A percentile compares a stretch with the other conserved stretches of the same genome.
These are phyloP conservation scores for Bradypodion ventrale DNA, from an alignment of 2,797 vertebrate genomes.

Conservation along the genomic window DNA sequence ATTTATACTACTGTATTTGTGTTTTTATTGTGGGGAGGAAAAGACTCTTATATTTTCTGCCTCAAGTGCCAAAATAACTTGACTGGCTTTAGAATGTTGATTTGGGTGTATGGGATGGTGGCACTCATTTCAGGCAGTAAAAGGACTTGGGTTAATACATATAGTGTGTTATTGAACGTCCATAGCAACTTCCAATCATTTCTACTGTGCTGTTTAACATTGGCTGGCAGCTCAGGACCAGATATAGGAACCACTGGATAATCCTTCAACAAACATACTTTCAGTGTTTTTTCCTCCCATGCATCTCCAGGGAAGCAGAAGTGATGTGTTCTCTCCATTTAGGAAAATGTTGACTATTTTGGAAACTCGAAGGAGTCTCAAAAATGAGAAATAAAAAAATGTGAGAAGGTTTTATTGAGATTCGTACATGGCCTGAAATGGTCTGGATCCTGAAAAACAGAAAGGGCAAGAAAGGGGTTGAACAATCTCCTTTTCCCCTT, in stretches of 20 bases:
- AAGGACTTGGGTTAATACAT: too few species aligned
- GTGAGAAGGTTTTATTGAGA: slow-evolving; percentile 34
- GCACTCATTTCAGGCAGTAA: too few species aligned
- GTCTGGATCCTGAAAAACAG: background rate
- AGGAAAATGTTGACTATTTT: slow-evolving; percentile 20
- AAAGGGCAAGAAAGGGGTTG: slow-evolving; percentile 29
- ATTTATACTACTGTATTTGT: too few species aligned
- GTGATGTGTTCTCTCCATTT: rapidly evolving
- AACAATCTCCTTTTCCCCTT: background rate
- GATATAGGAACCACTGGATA: background rate
- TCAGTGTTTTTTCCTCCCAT: background rate
- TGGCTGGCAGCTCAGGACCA: background rate
- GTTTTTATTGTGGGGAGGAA: too few species aligned
- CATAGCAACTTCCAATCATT: background rate
- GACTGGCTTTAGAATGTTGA: too few species aligned
- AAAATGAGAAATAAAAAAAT: slow-evolving; percentile 37
- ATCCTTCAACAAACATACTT: rapidly evolving
- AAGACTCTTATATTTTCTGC: too few species aligned
- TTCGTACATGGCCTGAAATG: slow-evolving; percentile 37
- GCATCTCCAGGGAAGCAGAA: rapidly evolving
- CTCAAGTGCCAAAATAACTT: too few species aligned
- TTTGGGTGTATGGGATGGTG: too few species aligned
- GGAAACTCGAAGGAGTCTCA: slow-evolving; percentile 9
- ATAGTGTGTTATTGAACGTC: background rate
- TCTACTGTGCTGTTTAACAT: background rate